phyloP scores from a whole-genome alignment of 2,113 vertebrate species.

The Dromaius novaehollandiae region DNA sequence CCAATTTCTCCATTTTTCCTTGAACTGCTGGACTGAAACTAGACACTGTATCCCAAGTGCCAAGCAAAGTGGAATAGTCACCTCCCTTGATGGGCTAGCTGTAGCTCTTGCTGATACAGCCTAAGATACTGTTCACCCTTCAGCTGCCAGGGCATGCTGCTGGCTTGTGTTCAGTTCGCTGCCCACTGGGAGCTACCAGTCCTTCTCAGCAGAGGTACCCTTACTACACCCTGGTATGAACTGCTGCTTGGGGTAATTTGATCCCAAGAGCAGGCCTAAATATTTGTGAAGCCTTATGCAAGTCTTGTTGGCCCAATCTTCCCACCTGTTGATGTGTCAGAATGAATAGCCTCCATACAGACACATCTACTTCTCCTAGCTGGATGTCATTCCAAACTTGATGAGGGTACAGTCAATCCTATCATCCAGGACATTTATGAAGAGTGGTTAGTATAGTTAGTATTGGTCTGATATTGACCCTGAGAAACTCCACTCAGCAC shows the following conservation, averaged over 20 bases:
- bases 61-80: background rate
- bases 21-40: background rate
- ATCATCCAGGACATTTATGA: background rate
- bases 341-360: background rate
- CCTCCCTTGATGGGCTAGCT: background rate
- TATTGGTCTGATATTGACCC: background rate
- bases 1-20: background rate
- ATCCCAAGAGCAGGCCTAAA: background rate
- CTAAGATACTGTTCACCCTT: background rate
- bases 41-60: background rate
- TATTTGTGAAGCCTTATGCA: background rate
- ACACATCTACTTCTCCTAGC: background rate
- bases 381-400: no score
- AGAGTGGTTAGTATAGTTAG: background rate
- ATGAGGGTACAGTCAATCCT: background rate
- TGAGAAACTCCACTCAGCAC: background rate
- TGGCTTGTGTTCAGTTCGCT: background rate
- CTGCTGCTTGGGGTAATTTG: background rate
- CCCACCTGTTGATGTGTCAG: background rate
- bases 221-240: background rate
- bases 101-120: accelerated
- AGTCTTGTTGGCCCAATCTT: background rate
- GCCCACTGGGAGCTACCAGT: background rate
- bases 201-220: background rate
- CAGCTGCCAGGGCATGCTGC: background rate